Base-by-base conservation (phyloP, 2,888 invertebrate genomes). In the Acronicta aceris region DNA sequence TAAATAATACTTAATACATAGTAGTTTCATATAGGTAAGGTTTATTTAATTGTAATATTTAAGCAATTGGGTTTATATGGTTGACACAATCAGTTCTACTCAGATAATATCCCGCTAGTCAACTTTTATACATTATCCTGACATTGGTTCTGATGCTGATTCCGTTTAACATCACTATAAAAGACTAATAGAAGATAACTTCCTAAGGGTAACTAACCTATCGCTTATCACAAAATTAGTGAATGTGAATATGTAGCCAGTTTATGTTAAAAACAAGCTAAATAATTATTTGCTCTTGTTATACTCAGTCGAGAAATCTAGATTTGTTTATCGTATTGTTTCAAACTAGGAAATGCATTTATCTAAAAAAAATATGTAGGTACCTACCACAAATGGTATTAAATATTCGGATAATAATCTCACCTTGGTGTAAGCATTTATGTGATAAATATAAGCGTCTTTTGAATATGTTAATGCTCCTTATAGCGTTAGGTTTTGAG, bases 401-500 rank as follows among this genome's bases (percentile, higher is more conserved):
- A 54, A 61, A 47, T 45, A 54, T 68, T 58, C 42, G 41, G 17
- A 61, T 12, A 13, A 61, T 47, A 50, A 51, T 42, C 43, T 53
- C 42, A 25, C 45, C 21, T 59, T 58, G 59, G 38, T 62, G 64
- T 60, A 69, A 74, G 71, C 71, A 76, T 65, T 64, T 71, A 65
- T 78, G 76, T 78, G 73, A 76, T 78, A 75, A 63, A 65, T 59
- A 60, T 63, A 72, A 76, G 65, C 49, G 65, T 65, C 57, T 65
- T 69, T 48, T 60, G 38, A 33, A 33, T 69, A 36, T 72, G 47
- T 78, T 69, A 62, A 52, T 66, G 59, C 70, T 76, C 78, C 67
- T 75, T 49, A 49, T 78, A 78, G 76, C 78, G 69, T 65, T 76
- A 76, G 78, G 71, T 71, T 61, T 60, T 55, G 83, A 74, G 79